Evolutionary conservation across 2,888 invertebrate genomes (phyloP), one percentile per base, ranked within the genome.

Genomic region (Netelia melanura): DNA sequence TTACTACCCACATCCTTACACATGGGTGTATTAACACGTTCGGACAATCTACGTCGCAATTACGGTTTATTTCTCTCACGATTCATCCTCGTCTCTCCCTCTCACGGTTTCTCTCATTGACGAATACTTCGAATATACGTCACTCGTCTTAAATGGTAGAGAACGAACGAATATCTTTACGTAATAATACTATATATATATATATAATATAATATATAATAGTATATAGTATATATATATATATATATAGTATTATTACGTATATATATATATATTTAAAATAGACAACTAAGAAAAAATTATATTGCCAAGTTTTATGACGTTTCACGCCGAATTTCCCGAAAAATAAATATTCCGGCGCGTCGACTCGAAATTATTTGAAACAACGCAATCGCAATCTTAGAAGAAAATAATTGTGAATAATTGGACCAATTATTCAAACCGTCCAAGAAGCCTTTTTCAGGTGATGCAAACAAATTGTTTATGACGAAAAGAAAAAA

Each of bases 1-100:
- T 72, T 76, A 56, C 82, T 44, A 43, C 86, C 84, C 86, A 83
- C 85, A 71, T 77, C 68, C 54, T 52, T 64, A 70, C 23, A 14
- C 25, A 54, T 11, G 56, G n/a, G 64, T 48, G 14, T 48, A 48
- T 11, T 48, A 48, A 48, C 14, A 48, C 48, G 14, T 79, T 44
- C 65, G 10, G 11, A 21, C 48, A 76, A 70, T 68, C 64, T 10
- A 17, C 23, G 25, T 21, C 43, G 56, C 70, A 68, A 67, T 75
- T 67, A 61, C 14, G 8, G 11, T 76, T 70, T 56, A 64, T 81
- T 71, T 70, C 38, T 43, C 30, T 44, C 21, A 30, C 68, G 38
- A 62, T 75, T 71, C 30, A 67, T 21, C 14, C 48, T 43, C 54
- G 21, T 54, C 68, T 21, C 58, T 52, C 54, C 44, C 48, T 23